Percentiles rank a stretch among this genome's conserved stretches.
These are phyloP conservation scores for Melinaea marsaeus DNA, from an alignment of 2,888 invertebrate genomes.

Conservation along the genomic window DNA sequence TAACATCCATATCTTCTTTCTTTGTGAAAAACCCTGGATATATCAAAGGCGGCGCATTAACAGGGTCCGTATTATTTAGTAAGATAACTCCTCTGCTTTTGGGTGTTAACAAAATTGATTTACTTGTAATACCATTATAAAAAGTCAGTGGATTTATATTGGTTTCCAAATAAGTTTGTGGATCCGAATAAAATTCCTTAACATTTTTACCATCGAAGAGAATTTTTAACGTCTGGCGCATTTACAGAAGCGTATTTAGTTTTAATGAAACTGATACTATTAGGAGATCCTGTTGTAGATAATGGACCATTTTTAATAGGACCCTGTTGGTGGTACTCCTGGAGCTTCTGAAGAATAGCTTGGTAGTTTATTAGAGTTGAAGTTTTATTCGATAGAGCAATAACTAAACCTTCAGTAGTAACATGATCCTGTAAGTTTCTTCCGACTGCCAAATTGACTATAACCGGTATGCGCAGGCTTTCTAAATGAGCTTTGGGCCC, in stretches of 20 bases:
- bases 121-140: slow-evolving; percentile 78
- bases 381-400: slow-evolving; percentile 72
- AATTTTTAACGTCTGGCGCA: slow-evolving; percentile 82
- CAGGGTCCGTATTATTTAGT: slow-evolving; percentile 83
- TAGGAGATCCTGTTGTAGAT: slow-evolving; percentile 73
- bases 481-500: slow-evolving; percentile 78
- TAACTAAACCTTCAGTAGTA: slow-evolving; percentile 76
- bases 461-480: slow-evolving; percentile 70
- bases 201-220: slow-evolving; percentile 79
- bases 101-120: slow-evolving; percentile 80
- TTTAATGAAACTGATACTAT: slow-evolving; percentile 79
- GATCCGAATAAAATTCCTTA: slow-evolving; percentile 77
- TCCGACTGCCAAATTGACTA: slow-evolving; percentile 83
- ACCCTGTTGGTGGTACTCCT: slow-evolving; percentile 57
- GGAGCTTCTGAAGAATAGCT: slow-evolving; percentile 61
- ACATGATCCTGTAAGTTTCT: slow-evolving; percentile 86
- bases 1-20: slow-evolving; percentile 78
- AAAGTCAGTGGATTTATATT: slow-evolving; percentile 78
- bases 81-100: slow-evolving; percentile 80
- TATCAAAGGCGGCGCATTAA: slow-evolving; percentile 83
- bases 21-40: slow-evolving; percentile 82
- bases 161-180: slow-evolving; percentile 65
- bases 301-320: slow-evolving; percentile 71
- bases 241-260: slow-evolving; percentile 66
- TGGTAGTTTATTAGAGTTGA: slow-evolving; percentile 63